A percentile compares a stretch with the other conserved stretches of the same genome.
phyloP scores from a whole-genome alignment of 2,113 vertebrate species.

The Aptenodytes forsteri region DNA sequence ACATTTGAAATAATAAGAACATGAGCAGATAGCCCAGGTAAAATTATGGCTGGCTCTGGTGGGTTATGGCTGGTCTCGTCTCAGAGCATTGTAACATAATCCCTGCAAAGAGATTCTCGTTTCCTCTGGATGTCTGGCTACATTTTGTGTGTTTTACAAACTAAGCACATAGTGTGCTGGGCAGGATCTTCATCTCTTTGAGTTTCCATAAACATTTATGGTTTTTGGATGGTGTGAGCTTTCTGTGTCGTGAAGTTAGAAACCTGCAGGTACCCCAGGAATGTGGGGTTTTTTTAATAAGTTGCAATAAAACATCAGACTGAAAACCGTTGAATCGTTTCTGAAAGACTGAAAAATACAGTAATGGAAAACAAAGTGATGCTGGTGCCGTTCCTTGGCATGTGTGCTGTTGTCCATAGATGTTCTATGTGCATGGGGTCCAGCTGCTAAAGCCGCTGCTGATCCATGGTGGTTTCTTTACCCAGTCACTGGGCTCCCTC shows the following conservation, averaged over 20 bases:
- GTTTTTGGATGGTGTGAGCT: neutral
- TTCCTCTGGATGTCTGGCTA: neutral
- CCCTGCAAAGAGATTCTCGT: neutral
- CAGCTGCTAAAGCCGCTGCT: neutral
- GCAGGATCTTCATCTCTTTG: neutral
- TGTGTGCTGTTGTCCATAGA: neutral
- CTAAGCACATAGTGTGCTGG: accelerated
- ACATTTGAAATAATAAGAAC: neutral
- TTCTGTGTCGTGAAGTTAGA: accelerated
- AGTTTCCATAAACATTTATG: neutral
- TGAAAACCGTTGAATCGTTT: accelerated
- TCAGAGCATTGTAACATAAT: accelerated
- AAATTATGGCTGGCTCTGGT: neutral
- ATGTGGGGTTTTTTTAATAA: neutral
- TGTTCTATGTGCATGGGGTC: accelerated
- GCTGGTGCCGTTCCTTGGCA: neutral
- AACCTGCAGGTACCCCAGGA: neutral
- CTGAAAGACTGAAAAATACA: neutral
- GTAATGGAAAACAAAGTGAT: neutral
- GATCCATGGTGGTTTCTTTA: neutral
- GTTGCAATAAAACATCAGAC: neutral
- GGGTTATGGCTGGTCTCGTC: neutral
- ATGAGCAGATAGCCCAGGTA: neutral
- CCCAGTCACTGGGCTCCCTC: neutral
- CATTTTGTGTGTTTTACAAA: neutral